A percentile compares a stretch with the other conserved stretches of the same genome.
These are phyloP conservation scores for Graphium colonna DNA, from an alignment of 2,888 invertebrate species.

Conservation along the genomic window DNA sequence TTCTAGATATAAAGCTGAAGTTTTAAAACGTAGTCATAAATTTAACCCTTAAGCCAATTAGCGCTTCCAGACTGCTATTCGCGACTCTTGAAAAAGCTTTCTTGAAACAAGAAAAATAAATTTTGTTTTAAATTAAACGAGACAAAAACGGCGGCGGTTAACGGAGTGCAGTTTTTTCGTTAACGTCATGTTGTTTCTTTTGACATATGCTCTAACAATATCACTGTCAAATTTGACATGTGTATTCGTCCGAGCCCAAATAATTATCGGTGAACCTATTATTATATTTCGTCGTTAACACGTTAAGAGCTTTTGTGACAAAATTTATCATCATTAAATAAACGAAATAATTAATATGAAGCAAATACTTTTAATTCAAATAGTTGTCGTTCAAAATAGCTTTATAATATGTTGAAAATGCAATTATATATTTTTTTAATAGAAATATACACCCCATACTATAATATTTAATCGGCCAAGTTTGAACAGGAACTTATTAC, in stretches of 20 bases:
- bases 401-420: too few species aligned
- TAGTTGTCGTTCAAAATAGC: too few species aligned
- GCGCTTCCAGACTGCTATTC: not conserved
- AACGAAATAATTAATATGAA: too few species aligned
- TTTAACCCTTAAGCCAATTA: constrained; percentile 2
- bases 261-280: too few species aligned
- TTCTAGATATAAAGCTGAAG: constrained; percentile 1
- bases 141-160: not conserved
- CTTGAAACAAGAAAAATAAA: not conserved
- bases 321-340: too few species aligned
- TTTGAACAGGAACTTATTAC: too few species aligned
- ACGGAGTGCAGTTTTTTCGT: not conserved
- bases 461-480: too few species aligned
- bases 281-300: too few species aligned
- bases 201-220: constrained; percentile 1
- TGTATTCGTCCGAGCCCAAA: not conserved
- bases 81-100: not conserved
- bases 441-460: too few species aligned
- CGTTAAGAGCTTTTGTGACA: too few species aligned
- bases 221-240: constrained; percentile 9
- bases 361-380: too few species aligned
- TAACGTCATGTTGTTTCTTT: constrained; percentile 1
- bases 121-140: not conserved
- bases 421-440: too few species aligned
- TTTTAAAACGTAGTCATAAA: constrained; percentile 1